Base-by-base conservation (phyloP, 2,113 vertebrate genomes). In the Salminus brasiliensis region DNA sequence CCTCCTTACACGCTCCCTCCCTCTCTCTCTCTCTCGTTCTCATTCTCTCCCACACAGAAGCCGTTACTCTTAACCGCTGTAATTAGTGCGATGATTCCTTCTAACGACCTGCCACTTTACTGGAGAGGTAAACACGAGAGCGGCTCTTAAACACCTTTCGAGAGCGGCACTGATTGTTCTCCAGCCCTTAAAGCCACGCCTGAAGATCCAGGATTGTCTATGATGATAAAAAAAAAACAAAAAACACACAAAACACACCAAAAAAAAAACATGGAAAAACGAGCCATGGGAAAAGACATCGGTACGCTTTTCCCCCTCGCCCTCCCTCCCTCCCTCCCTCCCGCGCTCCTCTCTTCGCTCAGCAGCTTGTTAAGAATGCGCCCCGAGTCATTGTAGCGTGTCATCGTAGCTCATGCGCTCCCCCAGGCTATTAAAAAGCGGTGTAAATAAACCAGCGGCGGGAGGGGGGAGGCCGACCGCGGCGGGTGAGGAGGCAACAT, bases 31-130 rank as follows among this genome's bases (percentile, higher is more conserved):
- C 21, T 18, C n/a, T 41, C 3, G 30, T 13, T 32, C 23, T 52
- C 36, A 12, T 62, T 62, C 23, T 21, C 60, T 59, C 29, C n/a
- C 57, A 15, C 13, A 49, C 69, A 25, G 63, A 27, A 74, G 49
- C 72, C 23, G 39, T 68, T 75, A 72, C 59, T 72, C 73, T 81
- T 83, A 88, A 86, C 78, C 83, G 81, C 82, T 80, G 83, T 74
- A 78, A 77, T 85, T 80, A 81, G 70, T 78, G 81, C 60, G 74
- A 83, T 90, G 92, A 94, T 93, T 91, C 89, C 87, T 89, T 82
- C 81, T 79, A 90, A 91, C 84, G 85, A 92, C 86, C 85, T 67
- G 80, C 77, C 11, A 72, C 82, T 91, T 93, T 90, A 92, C 85
- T 73, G 80, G 84, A 88, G 85, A 80, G 75, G 82, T 83, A 90